A percentile compares a stretch with the other conserved stretches of the same genome.
phyloP scores from a whole-genome alignment of 2,888 invertebrate species.

The Tetragonisca angustula region DNA sequence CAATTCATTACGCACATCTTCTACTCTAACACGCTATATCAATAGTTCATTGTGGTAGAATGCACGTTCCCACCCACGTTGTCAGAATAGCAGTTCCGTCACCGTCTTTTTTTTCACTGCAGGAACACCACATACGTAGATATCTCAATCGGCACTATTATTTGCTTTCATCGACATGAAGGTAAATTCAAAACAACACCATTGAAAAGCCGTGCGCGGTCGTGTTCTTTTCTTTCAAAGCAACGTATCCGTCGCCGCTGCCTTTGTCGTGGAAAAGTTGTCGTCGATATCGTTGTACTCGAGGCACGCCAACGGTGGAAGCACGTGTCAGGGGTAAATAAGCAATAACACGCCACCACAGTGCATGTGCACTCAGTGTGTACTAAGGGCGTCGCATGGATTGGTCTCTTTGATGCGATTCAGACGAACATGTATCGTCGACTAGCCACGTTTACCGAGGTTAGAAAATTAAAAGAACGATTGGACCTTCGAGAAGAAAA shows the following conservation, averaged over 20 bases:
- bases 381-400: conserved; percentile 65
- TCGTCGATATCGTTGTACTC: conserved; percentile 59
- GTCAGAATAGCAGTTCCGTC: conserved; percentile 20
- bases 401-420: conserved; percentile 1
- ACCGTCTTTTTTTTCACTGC: conserved; percentile 27
- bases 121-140: background rate
- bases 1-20: conserved; percentile 35
- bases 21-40: conserved; percentile 17
- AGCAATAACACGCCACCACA: conserved; percentile 69
- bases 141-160: background rate
- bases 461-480: conserved; percentile 44
- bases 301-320: conserved; percentile 60
- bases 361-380: conserved; percentile 72
- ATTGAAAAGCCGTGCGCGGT: conserved; percentile 9
- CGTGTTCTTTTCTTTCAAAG: conserved; percentile 9
- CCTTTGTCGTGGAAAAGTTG: conserved; percentile 49
- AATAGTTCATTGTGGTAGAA: conserved; percentile 48
- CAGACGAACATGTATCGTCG: conserved; percentile 7
- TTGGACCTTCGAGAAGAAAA: background rate
- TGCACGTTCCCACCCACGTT: conserved; percentile 52
- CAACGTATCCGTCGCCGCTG: conserved; percentile 42
- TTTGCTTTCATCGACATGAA: conserved; percentile 25
- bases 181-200: background rate
- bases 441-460: conserved; percentile 42
- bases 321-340: conserved; percentile 75